Evolutionary conservation across 2,113 vertebrate genomes (phyloP), one percentile per base, ranked within the genome.

Genomic region (Ibidorhyncha struthersii): DNA sequence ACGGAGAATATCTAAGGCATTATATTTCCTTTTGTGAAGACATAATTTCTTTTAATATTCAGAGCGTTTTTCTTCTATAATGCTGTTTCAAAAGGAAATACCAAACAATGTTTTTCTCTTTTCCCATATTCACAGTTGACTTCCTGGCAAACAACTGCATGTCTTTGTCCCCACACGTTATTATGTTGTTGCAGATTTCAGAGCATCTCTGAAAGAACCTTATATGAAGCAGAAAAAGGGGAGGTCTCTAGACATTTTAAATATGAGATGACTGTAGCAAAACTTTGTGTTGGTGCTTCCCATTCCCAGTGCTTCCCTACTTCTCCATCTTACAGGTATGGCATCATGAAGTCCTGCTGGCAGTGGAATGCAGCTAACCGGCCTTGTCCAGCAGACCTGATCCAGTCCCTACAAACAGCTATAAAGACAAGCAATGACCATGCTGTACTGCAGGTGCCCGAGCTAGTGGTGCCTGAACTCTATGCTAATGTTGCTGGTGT

Each of bases 341-440:
- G 91, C 30, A 94, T 99, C 92, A 99, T 99, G 97, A 99, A 98
- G 95, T 88, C 96, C 45, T 99, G 99, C 95, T 99, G 99, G 98
- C 98, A 98, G 17, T 99, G 99, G 99, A 98, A 93, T 80, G 98
- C 98, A 62, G 66, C 96, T 23, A 97, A 98, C 14, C 98, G 99
- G 7, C 98, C 98, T 15, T 93, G 97, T 10, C 96, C 98, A 70
- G 79, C 89, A 27, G 98, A 99, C 23, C 90, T 99, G 73, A 79
- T 85, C 55, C 96, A 59, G 29, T 98, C 97, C 77, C 97, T 99
- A 9, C 86, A 98, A 82, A 90, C 92, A 21, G 99, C 97, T 8
- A 78, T 98, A 53, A 99, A 98, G 77, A 97, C 89, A 20, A 98
- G 99, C 59, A 98, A 98, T 34, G 99, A 98, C 84, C 98, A 98